These are phyloP conservation scores for Rousettus leschenaultii DNA, from an alignment of 2,113 vertebrate genomes.

Conservation along the genomic window DNA sequence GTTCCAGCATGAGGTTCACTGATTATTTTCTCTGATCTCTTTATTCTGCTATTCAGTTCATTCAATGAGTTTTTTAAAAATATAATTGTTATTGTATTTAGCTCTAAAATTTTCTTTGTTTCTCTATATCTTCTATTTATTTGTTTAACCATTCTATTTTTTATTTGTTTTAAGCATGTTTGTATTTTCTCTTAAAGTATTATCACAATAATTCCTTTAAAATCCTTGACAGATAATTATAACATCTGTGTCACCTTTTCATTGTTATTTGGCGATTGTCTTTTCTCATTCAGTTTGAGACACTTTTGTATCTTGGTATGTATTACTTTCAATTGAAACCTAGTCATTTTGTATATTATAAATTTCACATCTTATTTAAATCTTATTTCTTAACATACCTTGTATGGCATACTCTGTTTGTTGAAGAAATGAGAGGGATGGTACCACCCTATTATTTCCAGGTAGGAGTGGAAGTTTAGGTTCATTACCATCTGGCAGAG, in stretches of 20 bases:
- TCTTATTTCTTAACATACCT: not conserved
- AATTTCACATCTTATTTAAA: not conserved
- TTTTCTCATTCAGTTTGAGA: not conserved
- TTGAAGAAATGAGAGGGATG: not conserved
- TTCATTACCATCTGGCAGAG: not conserved
- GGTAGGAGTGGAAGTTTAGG: not conserved
- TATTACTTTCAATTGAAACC: not conserved
- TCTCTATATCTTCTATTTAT: not conserved
- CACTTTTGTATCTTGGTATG: not conserved
- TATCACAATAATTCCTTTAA: not conserved
- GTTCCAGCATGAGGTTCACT: not conserved
- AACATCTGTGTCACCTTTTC: not conserved
- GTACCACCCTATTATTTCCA: not conserved
- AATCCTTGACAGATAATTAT: not conserved
- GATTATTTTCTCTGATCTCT: not conserved
- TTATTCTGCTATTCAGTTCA: not conserved
- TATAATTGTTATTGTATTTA: not conserved
- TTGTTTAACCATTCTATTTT: not conserved
- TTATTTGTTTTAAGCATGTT: not conserved
- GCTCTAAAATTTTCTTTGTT: not conserved
- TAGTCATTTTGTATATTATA: not conserved
- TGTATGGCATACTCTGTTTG: not conserved
- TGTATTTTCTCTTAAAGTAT: not conserved
- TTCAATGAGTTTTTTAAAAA: not conserved
- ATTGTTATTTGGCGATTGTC: not conserved